Percentiles rank a stretch among this genome's conserved stretches.
phyloP scores from a whole-genome alignment of 2,888 invertebrate genomes.

The Phortica okadai region DNA sequence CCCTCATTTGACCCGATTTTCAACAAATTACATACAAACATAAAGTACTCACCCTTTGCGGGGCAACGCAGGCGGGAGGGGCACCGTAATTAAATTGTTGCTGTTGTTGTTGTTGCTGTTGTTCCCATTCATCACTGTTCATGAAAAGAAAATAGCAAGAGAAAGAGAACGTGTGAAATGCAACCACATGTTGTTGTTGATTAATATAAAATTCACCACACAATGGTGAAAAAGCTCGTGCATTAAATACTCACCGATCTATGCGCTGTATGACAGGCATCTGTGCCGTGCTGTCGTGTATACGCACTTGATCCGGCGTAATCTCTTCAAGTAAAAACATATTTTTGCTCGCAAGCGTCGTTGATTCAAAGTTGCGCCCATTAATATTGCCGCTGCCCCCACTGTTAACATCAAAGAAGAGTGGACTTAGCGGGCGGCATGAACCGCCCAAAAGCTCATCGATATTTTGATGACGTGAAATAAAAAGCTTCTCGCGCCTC shows the following conservation, averaged over 20 bases:
- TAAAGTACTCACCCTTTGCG: conserved; percentile 28
- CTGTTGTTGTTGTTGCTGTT: conserved; percentile 42
- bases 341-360: conserved; percentile 54
- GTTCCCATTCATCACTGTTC: conserved; percentile 59
- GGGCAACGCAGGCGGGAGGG: neutral
- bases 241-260: conserved; percentile 77
- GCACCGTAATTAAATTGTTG: conserved; percentile 17
- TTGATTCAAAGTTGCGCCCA: conserved; percentile 72
- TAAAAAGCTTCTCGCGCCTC: conserved; percentile 79
- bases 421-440: conserved; percentile 80
- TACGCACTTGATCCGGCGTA: conserved; percentile 86
- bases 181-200: neutral
- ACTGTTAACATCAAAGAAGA: conserved; percentile 75
- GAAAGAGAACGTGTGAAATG: conserved; percentile 51
- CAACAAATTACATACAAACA: conserved; percentile 9
- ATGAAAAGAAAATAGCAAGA: conserved; percentile 37
- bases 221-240: conserved; percentile 46
- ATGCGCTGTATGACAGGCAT: conserved; percentile 83
- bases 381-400: neutral
- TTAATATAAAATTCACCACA: conserved; percentile 52
- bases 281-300: conserved; percentile 87
- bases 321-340: conserved; percentile 80
- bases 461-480: conserved; percentile 90
- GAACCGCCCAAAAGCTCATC: conserved; percentile 89
- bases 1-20: conserved; percentile 24